These are phyloP conservation scores for Harpalus rufipes DNA, from an alignment of 2,888 invertebrate species.

Conservation along the genomic window DNA sequence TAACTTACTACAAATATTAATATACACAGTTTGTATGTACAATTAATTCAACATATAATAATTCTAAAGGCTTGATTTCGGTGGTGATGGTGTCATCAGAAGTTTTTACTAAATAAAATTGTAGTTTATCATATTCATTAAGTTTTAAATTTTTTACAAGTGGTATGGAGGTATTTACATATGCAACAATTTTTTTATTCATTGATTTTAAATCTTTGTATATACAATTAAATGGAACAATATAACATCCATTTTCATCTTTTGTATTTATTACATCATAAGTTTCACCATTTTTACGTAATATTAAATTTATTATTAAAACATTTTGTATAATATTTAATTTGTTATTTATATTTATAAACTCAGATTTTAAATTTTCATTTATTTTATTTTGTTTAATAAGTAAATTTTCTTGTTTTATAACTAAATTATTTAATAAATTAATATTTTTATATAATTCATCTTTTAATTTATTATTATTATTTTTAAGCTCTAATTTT, in stretches of 20 bases:
- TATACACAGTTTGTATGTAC: not conserved
- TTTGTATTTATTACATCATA: not conserved
- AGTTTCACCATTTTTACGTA: not conserved
- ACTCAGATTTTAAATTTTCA: not conserved
- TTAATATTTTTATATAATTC: not conserved
- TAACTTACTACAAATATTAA: not conserved
- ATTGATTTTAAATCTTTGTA: not conserved
- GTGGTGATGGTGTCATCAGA: not conserved
- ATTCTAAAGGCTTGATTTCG: not conserved
- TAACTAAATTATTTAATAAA: too few relatives aligned
- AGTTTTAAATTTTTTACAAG: not conserved
- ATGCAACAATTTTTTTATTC: not conserved
- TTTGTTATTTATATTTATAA: not conserved
- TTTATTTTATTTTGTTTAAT: not conserved
- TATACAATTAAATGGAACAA: not conserved
- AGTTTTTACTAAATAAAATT: conserved; percentile 12
- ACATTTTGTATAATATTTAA: not conserved
- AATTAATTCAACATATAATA: not conserved
- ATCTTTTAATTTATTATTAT: too few relatives aligned
- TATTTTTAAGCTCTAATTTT: too few relatives aligned
- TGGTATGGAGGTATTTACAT: not conserved
- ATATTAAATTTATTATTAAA: not conserved
- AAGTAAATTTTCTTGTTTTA: too few relatives aligned
- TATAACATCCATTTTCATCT: not conserved
- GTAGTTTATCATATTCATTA: not conserved